Evolutionary conservation across 2,113 vertebrate genomes (phyloP).

Genomic region (Abramis brama): DNA sequence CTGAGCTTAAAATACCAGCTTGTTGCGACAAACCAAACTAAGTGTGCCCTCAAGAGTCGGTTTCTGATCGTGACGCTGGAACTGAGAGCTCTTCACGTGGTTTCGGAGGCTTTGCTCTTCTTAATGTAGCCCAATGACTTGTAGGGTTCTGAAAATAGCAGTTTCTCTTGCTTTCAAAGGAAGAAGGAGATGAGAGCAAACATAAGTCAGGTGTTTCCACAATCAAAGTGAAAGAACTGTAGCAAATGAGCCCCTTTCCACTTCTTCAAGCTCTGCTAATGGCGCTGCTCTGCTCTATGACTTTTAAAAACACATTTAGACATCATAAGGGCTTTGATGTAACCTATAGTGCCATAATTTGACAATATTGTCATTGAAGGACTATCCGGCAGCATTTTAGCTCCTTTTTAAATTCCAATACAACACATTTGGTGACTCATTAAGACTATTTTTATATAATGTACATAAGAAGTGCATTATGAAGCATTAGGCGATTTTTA

Average conservation of each 20-base stretch:
- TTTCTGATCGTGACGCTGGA: slow-evolving; percentile 29
- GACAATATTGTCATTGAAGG: slow-evolving; percentile 13
- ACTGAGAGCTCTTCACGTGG: slow-evolving; percentile 16
- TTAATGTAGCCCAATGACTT: slow-evolving; percentile 37
- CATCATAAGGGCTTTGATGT: slow-evolving; percentile 34
- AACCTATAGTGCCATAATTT: slow-evolving; percentile 1
- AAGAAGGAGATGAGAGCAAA: slow-evolving; percentile 57
- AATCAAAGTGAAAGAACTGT: slow-evolving; percentile 35
- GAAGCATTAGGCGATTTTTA: neutral
- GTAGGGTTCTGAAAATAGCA: slow-evolving; percentile 59
- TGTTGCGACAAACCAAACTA: slow-evolving; percentile 33
- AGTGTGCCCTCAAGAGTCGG: slow-evolving; percentile 39
- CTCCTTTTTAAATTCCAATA: slow-evolving; percentile 9
- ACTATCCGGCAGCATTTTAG: neutral
- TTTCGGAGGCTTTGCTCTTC: neutral
- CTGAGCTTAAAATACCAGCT: slow-evolving; percentile 33
- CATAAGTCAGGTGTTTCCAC: slow-evolving; percentile 66
- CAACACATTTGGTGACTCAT: neutral
- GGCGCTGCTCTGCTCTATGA: slow-evolving; percentile 8
- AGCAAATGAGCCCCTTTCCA: slow-evolving; percentile 24
- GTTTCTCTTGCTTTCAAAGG: slow-evolving; percentile 55
- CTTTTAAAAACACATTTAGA: slow-evolving; percentile 29
- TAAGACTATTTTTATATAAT: neutral
- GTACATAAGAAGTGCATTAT: neutral
- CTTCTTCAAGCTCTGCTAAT: slow-evolving; percentile 13